A percentile compares a stretch with the other conserved stretches of the same genome.
Evolutionary conservation across 1,140 invertebrate genomes (phyloP).

Genomic region (Drosophila prosaltans): DNA sequence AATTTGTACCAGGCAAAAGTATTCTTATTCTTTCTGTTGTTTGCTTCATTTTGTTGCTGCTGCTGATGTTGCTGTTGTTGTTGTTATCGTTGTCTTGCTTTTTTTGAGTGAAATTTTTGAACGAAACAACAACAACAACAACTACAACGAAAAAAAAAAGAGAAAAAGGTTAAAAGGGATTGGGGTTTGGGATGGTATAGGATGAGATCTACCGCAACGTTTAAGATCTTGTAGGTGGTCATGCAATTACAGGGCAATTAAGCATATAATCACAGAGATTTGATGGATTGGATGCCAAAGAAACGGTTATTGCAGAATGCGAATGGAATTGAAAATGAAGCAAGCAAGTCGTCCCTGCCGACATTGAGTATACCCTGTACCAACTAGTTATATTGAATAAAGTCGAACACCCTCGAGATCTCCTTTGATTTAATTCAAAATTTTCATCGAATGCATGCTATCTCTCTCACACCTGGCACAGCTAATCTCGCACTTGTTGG

Average conservation of each 20-base stretch:
- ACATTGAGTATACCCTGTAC: no score
- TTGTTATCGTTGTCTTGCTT: neutral
- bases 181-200: neutral
- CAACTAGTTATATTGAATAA: no score
- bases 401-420: no score
- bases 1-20: constrained; percentile 61
- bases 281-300: constrained; percentile 57
- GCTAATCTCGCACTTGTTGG: no score
- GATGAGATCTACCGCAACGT: constrained; percentile 47
- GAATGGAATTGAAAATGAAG: neutral
- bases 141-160: neutral
- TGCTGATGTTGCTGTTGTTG: neutral
- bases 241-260: constrained; percentile 66
- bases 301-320: constrained; percentile 1
- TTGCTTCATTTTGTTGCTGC: constrained; percentile 25
- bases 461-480: no score
- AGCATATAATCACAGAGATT: constrained; percentile 71
- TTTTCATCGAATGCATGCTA: no score
- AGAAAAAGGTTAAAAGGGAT: constrained; percentile 56
- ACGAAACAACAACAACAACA: no score
- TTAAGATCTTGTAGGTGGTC: constrained; percentile 50
- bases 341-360: no score
- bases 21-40: constrained; percentile 1
- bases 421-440: no score
- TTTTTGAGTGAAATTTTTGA: constrained; percentile 30